phyloP scores from a whole-genome alignment of 2,888 invertebrate genomes.

The Drosophila percnosoma region DNA sequence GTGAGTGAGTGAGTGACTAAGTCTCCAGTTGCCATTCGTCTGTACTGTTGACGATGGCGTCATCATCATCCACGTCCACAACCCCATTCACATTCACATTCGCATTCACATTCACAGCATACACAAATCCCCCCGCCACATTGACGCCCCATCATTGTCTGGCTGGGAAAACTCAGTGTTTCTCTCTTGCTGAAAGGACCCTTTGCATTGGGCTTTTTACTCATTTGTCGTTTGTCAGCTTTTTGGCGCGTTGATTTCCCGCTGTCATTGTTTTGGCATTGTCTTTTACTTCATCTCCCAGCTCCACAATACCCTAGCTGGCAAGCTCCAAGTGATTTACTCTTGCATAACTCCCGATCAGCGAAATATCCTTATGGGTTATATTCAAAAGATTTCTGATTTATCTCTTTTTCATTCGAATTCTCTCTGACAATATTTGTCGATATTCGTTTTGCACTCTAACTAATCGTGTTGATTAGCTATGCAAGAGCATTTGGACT shows the following conservation, averaged over 20 bases:
- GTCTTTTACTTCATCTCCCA: conserved; percentile 24
- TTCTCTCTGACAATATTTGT: not conserved
- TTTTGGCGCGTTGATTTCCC: conserved; percentile 72
- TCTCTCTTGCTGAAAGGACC: not conserved
- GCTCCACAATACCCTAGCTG: conserved; percentile 17
- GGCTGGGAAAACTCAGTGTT: conserved; percentile 4
- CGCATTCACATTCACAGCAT: conserved; percentile 14
- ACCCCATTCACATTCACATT: conserved; percentile 20
- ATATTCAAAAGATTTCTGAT: not conserved
- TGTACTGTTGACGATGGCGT: conserved; percentile 31
- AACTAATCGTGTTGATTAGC: not conserved
- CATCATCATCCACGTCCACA: conserved; percentile 32
- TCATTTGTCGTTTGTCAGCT: conserved; percentile 74
- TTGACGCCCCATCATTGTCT: conserved; percentile 33
- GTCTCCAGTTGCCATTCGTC: conserved; percentile 1
- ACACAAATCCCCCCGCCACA: not conserved
- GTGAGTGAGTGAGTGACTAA: conserved; percentile 18
- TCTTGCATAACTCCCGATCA: not conserved
- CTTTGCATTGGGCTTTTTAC: conserved; percentile 53
- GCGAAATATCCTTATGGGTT: not conserved
- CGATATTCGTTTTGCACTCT: not conserved
- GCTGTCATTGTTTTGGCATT: conserved; percentile 68
- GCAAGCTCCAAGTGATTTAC: not conserved
- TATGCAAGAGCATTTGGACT: conserved; percentile 23
- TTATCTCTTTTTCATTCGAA: not conserved